These are phyloP conservation scores for Chloromyia formosa DNA, from an alignment of 2,888 invertebrate species.

Conservation along the genomic window DNA sequence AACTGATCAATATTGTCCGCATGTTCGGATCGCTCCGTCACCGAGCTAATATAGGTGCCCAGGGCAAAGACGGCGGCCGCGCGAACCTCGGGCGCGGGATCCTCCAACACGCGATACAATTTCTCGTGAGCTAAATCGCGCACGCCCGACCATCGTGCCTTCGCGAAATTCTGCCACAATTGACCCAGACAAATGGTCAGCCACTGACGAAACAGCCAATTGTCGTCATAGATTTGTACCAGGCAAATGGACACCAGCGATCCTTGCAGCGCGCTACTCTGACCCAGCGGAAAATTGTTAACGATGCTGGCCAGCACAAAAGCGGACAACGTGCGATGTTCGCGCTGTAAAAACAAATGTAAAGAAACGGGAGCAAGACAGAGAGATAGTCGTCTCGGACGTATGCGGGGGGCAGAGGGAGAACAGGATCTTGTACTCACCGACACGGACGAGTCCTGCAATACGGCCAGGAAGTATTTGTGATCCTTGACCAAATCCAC, in stretches of 20 bases:
- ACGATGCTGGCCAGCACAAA: constrained; percentile 95
- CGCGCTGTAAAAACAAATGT: constrained; percentile 67
- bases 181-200: constrained; percentile 90
- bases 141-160: constrained; percentile 93
- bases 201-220: constrained; percentile 82
- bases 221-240: constrained; percentile 82
- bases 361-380: neutral
- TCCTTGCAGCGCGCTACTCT: constrained; percentile 90
- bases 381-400: neutral
- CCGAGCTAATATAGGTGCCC: constrained; percentile 90
- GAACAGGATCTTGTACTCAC: constrained; percentile 66
- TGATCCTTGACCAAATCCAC: constrained; percentile 94
- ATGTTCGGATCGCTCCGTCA: constrained; percentile 86
- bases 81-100: constrained; percentile 89
- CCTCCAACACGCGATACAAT: constrained; percentile 80
- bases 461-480: constrained; percentile 91
- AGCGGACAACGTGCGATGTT: constrained; percentile 91
- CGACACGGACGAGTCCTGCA: constrained; percentile 86
- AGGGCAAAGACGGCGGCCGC: constrained; percentile 95
- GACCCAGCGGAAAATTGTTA: constrained; percentile 85
- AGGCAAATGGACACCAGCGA: constrained; percentile 91
- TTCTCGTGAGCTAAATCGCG: constrained; percentile 97
- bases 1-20: constrained; percentile 93
- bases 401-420: neutral
- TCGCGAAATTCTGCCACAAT: constrained; percentile 89